phyloP scores from a whole-genome alignment of 2,888 invertebrate species.

The Polia nebulosa region DNA sequence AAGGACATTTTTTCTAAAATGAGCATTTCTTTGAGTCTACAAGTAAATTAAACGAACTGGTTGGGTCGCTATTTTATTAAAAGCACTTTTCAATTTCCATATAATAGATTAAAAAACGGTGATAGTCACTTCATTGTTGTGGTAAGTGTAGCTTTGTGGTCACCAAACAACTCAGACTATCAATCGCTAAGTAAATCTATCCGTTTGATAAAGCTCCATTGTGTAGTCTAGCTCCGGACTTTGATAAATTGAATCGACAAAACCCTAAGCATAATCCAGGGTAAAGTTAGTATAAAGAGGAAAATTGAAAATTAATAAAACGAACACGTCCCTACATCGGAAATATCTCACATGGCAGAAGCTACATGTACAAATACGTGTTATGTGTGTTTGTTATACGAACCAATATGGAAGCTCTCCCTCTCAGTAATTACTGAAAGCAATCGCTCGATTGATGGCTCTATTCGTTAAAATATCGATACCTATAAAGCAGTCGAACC shows the following conservation, averaged over 20 bases:
- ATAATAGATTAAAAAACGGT: not conserved
- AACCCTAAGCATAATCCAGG: not conserved
- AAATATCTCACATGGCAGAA: not conserved
- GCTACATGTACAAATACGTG: conserved; percentile 8
- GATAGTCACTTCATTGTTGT: not conserved
- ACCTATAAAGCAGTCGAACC: conserved; percentile 25
- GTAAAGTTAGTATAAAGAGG: not conserved
- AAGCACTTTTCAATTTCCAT: not conserved
- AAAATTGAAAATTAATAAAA: conserved; percentile 10
- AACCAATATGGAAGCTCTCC: not conserved
- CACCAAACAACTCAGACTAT: not conserved
- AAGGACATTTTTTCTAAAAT: no score
- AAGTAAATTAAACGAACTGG: no score
- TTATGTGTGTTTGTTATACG: not conserved
- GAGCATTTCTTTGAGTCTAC: no score
- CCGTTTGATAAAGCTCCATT: not conserved
- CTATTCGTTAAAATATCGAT: conserved; percentile 34
- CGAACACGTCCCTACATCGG: not conserved
- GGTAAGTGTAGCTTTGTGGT: not conserved
- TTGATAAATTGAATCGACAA: conserved; percentile 16
- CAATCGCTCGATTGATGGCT: conserved; percentile 36
- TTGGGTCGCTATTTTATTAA: not conserved
- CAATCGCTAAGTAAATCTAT: not conserved
- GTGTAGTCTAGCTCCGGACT: not conserved
- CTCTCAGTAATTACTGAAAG: conserved; percentile 23